Conservation (phyloP, 2,888 invertebrate species). For the Cerastoderma edule region DNA sequence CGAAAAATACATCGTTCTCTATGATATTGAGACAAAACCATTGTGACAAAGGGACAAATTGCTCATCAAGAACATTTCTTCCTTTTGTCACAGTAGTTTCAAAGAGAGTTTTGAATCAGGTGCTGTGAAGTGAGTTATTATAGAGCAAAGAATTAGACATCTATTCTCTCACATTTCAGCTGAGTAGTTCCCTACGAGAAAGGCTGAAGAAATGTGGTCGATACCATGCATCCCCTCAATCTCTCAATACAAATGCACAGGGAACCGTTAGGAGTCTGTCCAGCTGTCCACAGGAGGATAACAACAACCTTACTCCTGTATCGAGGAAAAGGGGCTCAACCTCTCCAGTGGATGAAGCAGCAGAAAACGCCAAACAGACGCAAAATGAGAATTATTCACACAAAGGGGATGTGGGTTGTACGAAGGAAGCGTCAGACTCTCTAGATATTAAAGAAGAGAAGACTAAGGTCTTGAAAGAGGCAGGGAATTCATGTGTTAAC, state of each 20-base stretch:
- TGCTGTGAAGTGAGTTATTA: too few species aligned
- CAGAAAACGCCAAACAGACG: background rate
- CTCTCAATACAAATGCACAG: too few species aligned
- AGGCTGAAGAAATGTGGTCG: constrained; percentile 75
- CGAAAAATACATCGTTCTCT: too few species aligned
- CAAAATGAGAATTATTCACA: background rate
- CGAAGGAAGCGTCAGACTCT: background rate
- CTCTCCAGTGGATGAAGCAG: background rate
- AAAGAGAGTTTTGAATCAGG: too few species aligned
- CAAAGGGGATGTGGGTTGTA: background rate
- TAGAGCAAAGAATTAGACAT: too few species aligned
- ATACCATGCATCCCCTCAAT: constrained; percentile 68
- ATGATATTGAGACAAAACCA: too few species aligned
- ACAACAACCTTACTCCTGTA: constrained; percentile 10
- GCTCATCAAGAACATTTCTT: too few species aligned
- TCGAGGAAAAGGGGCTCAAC: constrained; percentile 15
- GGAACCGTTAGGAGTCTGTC: too few species aligned
- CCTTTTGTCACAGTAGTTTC: too few species aligned
- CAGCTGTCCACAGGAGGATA: too few species aligned
- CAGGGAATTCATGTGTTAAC: background rate
- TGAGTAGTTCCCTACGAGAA: constrained; percentile 72
- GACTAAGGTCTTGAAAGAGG: background rate
- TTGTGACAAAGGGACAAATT: too few species aligned
- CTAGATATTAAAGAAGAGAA: background rate
- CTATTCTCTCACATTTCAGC: constrained; percentile 48